Evolutionary conservation across 2,888 invertebrate species (phyloP).

Genomic region (Leucania comma): DNA sequence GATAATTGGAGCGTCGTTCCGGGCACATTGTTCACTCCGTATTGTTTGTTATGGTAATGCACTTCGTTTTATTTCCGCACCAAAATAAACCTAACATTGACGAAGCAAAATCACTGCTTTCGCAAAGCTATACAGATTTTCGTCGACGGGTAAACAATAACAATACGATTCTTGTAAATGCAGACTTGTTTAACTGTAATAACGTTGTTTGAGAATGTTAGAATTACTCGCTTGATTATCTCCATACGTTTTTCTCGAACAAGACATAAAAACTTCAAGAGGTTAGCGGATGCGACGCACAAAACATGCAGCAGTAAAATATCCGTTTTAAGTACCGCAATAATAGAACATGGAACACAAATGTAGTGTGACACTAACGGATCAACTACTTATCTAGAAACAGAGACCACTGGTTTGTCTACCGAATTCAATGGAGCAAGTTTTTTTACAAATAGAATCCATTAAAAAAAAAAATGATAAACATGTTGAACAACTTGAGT

Average conservation of each 20-base stretch:
- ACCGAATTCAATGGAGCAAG: background rate
- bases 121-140: conserved; percentile 46
- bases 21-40: conserved; percentile 71
- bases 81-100: conserved; percentile 65
- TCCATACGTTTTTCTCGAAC: conserved; percentile 47
- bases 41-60: conserved; percentile 72
- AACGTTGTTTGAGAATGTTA: conserved; percentile 37
- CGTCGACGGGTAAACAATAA: conserved; percentile 54
- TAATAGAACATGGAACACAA: conserved; percentile 23
- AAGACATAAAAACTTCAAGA: conserved; percentile 32
- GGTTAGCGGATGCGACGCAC: conserved; percentile 30
- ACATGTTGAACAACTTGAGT: conserved; percentile 2
- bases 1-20: conserved; percentile 80
- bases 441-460: background rate
- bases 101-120: conserved; percentile 50
- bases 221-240: conserved; percentile 51
- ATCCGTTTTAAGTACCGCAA: conserved; percentile 59
- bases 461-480: conserved; percentile 1
- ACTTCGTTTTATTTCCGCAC: conserved; percentile 71
- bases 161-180: conserved; percentile 52
- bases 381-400: conserved; percentile 1
- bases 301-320: conserved; percentile 56
- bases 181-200: conserved; percentile 35
- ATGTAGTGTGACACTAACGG: conserved; percentile 53
- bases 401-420: conserved; percentile 10